Conservation (phyloP, 2,888 invertebrate species). For the Iphiclides podalirius region DNA sequence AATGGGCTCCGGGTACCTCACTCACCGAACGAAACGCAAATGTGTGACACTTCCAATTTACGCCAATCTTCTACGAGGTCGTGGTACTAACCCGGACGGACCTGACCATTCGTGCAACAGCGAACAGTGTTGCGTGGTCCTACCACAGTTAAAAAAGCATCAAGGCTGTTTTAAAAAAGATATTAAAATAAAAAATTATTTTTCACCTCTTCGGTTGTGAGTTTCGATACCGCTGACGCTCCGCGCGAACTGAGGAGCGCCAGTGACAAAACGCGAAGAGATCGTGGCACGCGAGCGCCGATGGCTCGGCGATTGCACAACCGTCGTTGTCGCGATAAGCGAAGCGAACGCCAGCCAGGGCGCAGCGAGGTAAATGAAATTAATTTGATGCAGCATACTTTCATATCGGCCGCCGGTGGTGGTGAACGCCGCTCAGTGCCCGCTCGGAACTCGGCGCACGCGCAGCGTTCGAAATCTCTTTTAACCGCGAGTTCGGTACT, state of each 20-base stretch:
- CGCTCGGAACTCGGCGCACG: slow-evolving; percentile 55
- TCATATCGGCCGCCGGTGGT: slow-evolving; percentile 55
- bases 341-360: slow-evolving; percentile 57
- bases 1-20: no score
- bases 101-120: no score
- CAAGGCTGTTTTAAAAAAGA: no score
- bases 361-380: slow-evolving; percentile 64
- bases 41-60: no score
- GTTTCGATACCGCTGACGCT: no score
- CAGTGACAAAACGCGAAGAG: slow-evolving; percentile 2
- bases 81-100: no score
- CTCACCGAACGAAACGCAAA: no score
- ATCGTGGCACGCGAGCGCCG: slow-evolving; percentile 17
- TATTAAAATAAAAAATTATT: no score
- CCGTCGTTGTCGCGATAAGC: slow-evolving; percentile 55
- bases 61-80: no score
- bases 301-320: slow-evolving; percentile 30
- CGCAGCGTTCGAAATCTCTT: slow-evolving; percentile 42
- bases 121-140: no score
- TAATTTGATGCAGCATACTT: slow-evolving; percentile 67
- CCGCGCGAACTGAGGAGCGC: background rate
- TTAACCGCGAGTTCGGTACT: slow-evolving; percentile 6
- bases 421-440: slow-evolving; percentile 47
- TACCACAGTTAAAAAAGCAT: no score
- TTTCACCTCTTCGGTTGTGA: no score